Conservation (phyloP, 2,797 vertebrate genomes). For the Enteromius anoplus region DNA sequence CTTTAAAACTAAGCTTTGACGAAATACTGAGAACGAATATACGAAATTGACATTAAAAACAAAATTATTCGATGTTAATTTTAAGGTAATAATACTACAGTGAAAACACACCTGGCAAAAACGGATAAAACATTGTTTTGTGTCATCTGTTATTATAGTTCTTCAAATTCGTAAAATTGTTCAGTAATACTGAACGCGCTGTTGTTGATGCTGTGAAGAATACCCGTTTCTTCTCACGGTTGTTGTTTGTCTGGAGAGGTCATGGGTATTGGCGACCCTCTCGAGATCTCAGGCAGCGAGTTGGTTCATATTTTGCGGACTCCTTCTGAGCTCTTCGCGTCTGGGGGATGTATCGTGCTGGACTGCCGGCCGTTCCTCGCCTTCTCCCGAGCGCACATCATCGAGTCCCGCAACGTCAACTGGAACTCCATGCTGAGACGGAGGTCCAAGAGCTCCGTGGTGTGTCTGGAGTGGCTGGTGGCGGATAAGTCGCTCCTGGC, state of each 20-base stretch:
- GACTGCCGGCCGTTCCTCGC: conserved; percentile 88
- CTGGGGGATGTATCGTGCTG: conserved; percentile 75
- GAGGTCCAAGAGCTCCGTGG: conserved; percentile 75
- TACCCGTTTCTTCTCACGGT: background rate
- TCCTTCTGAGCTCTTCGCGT: conserved; percentile 65
- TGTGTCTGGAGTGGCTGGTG: conserved; percentile 82
- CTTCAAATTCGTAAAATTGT: background rate
- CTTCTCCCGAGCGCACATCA: conserved; percentile 78
- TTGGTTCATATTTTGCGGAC: conserved; percentile 74
- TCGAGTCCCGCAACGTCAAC: conserved; percentile 80
- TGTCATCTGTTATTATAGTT: background rate
- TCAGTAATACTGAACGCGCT: background rate
- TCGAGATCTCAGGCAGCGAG: conserved; percentile 74
- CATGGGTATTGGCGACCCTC: conserved; percentile 67
- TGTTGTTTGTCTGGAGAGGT: conserved; percentile 26
- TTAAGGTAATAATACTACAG: conserved; percentile 1
- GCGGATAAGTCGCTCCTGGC: conserved; percentile 78
- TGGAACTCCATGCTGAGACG: conserved; percentile 88
- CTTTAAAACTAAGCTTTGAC: conserved; percentile 24
- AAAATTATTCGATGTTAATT: background rate
- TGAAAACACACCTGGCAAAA: conserved; percentile 8
- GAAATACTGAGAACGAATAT: background rate
- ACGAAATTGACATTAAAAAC: background rate
- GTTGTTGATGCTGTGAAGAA: conserved; percentile 5
- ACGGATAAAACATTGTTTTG: background rate